A percentile compares a stretch with the other conserved stretches of the same genome.
Evolutionary conservation across 2,113 vertebrate species (phyloP).

Genomic region (Laterallus jamaicensis): DNA sequence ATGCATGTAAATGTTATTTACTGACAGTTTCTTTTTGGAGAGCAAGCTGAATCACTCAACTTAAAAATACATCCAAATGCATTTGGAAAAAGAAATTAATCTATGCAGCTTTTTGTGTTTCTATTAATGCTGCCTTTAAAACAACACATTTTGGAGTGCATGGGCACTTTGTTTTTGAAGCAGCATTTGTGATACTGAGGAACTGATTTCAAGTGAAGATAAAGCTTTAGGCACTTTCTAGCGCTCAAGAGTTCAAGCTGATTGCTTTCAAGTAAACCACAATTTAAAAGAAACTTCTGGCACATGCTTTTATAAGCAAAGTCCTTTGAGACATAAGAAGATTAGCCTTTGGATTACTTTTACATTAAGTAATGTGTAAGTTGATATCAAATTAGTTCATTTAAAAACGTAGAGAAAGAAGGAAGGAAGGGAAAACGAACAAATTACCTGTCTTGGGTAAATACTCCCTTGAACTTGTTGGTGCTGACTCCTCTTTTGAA

Average conservation of each 20-base stretch:
- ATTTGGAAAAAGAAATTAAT: background rate
- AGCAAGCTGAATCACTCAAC: background rate
- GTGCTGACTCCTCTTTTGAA: constrained; percentile 50
- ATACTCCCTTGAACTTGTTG: constrained; percentile 68
- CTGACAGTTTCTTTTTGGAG: background rate
- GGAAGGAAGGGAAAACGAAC: background rate
- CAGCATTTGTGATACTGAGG: background rate
- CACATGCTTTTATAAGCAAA: background rate
- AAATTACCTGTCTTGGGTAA: constrained; percentile 75
- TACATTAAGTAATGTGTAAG: background rate
- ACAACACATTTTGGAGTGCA: background rate
- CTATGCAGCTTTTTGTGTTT: background rate
- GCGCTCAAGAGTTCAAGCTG: background rate
- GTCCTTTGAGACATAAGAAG: background rate
- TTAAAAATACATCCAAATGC: background rate
- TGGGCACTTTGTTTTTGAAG: background rate
- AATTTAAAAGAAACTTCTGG: background rate
- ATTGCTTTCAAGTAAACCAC: background rate
- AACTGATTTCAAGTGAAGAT: background rate
- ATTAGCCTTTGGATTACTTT: background rate
- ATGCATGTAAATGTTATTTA: background rate
- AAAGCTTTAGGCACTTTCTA: background rate
- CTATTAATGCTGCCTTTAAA: background rate
- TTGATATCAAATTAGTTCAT: background rate
- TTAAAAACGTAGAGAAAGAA: background rate